A percentile compares a stretch with the other conserved stretches of the same genome.
Evolutionary conservation across 1,140 invertebrate genomes (phyloP).

Genomic region (Drosophila willistoni): DNA sequence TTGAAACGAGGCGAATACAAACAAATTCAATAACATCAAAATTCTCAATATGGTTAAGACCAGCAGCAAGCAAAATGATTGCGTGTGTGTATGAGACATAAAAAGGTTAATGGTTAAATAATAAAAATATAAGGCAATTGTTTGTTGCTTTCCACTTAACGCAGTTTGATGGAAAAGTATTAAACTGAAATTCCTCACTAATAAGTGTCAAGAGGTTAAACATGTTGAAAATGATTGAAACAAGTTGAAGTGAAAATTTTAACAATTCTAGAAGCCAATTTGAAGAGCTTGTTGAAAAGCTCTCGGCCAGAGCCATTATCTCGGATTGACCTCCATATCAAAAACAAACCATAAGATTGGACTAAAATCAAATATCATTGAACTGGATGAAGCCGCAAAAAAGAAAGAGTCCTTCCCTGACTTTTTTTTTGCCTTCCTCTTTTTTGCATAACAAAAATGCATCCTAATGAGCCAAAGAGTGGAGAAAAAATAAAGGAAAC

Average conservation of each 20-base stretch:
- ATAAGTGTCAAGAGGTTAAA: background rate
- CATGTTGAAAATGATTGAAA: background rate
- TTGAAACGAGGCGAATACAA: slow-evolving; percentile 55
- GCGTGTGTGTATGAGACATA: slow-evolving; percentile 54
- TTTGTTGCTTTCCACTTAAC: slow-evolving; percentile 20
- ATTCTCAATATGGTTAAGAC: slow-evolving; percentile 45
- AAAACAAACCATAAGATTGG: slow-evolving; percentile 9
- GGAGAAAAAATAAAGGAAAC: background rate
- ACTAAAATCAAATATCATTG: slow-evolving; percentile 21
- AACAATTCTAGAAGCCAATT: background rate
- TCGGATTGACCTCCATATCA: background rate
- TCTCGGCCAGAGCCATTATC: slow-evolving; percentile 34
- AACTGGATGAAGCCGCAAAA: background rate
- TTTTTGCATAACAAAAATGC: slow-evolving; percentile 20
- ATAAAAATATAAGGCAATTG: slow-evolving; percentile 57
- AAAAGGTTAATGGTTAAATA: slow-evolving; percentile 76
- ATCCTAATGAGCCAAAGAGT: slow-evolving; percentile 30
- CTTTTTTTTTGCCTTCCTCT: background rate
- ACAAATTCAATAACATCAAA: slow-evolving; percentile 69
- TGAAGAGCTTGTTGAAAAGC: slow-evolving; percentile 6
- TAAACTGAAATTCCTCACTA: background rate
- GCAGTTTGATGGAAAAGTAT: background rate
- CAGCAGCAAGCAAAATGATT: slow-evolving; percentile 50
- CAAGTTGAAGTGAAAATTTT: background rate
- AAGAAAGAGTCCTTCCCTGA: background rate